Evolutionary conservation across 92 coral and sea anemone species (phyloP).

Genomic region (Porites lobata): DNA sequence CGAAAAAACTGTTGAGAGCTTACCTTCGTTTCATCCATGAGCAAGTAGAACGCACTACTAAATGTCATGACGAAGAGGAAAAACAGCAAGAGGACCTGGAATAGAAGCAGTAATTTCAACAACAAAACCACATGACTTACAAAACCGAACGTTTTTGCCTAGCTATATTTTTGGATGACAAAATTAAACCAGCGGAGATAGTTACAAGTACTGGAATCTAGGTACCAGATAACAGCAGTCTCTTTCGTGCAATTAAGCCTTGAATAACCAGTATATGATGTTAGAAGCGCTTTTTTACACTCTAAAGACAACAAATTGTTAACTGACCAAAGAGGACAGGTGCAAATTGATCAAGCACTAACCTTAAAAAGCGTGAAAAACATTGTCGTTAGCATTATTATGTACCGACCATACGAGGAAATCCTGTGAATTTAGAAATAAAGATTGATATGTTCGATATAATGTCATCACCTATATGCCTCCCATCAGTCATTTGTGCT

Average conservation of each 20-base stretch:
- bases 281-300: too few species aligned
- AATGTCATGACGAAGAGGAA: conserved; percentile 80
- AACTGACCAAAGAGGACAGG: not conserved
- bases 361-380: conserved; percentile 75
- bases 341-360: not conserved
- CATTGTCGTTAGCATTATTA: conserved; percentile 79
- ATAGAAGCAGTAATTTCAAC: not conserved
- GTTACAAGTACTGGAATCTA: too few species aligned
- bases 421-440: not conserved
- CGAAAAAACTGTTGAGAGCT: not conserved
- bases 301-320: too few species aligned
- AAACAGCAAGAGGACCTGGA: conserved; percentile 72
- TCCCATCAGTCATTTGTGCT: too few species aligned
- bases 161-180: too few species aligned
- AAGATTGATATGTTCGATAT: not conserved
- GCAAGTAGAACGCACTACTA: conserved; percentile 71
- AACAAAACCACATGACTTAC: too few species aligned
- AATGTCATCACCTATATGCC: too few species aligned
- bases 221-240: too few species aligned
- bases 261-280: too few species aligned
- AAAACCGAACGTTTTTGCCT: too few species aligned
- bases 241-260: too few species aligned
- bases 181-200: too few species aligned
- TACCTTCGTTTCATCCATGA: conserved; percentile 58
- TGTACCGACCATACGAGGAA: conserved; percentile 70